These are phyloP conservation scores for Achlya flavicornis DNA, from an alignment of 2,888 invertebrate species.

Conservation along the genomic window DNA sequence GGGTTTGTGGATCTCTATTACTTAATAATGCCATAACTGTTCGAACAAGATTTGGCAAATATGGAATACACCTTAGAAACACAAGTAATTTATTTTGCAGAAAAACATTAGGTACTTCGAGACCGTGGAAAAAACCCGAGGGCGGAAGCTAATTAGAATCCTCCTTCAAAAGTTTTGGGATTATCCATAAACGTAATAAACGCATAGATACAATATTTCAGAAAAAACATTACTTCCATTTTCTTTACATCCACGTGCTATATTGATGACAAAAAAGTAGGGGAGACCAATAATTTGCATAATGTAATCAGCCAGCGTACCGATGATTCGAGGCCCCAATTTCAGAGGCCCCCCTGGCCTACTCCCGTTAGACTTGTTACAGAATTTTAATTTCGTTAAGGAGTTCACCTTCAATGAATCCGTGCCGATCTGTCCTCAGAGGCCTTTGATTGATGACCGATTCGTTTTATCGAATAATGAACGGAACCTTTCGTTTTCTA, in stretches of 20 bases:
- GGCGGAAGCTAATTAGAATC: too few species aligned
- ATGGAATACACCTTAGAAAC: too few species aligned
- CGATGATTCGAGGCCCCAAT: constrained; percentile 61
- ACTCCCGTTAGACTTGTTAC: background rate
- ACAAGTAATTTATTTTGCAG: too few species aligned
- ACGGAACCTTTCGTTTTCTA: constrained; percentile 27
- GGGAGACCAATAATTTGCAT: constrained; percentile 67
- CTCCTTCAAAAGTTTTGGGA: too few species aligned
- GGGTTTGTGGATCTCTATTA: too few species aligned
- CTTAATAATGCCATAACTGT: too few species aligned
- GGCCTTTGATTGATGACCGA: constrained; percentile 38
- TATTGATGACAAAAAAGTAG: constrained; percentile 64
- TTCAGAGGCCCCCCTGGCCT: constrained; percentile 13
- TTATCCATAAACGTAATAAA: background rate
- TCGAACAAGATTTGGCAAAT: too few species aligned
- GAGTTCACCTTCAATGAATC: constrained; percentile 46
- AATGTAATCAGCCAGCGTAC: constrained; percentile 74
- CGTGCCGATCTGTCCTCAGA: constrained; percentile 36
- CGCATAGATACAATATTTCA: too few species aligned
- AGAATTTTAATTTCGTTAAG: constrained; percentile 72
- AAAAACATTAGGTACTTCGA: too few species aligned
- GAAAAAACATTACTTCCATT: constrained; percentile 28
- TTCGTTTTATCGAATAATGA: constrained; percentile 35
- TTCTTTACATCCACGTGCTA: constrained; percentile 44
- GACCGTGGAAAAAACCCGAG: too few species aligned